These are phyloP conservation scores for Chamaetylas fuelleborni DNA, from an alignment of 2,113 vertebrate species.

Conservation along the genomic window DNA sequence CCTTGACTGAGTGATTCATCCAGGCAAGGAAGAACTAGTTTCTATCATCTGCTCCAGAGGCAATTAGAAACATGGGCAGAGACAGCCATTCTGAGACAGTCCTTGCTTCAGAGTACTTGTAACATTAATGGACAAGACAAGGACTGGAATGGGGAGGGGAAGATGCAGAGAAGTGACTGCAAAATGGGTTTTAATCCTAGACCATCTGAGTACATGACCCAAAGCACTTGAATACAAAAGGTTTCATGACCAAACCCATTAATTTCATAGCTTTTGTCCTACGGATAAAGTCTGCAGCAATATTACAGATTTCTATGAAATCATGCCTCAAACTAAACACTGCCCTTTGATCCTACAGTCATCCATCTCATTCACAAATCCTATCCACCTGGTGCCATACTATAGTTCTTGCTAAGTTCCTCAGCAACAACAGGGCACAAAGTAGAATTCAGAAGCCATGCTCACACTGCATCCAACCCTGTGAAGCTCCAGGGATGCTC, in stretches of 20 bases:
- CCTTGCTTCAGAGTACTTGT: not conserved
- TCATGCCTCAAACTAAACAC: not conserved
- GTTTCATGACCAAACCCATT: not conserved
- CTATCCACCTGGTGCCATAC: not conserved
- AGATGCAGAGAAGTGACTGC: not conserved
- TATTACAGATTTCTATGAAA: not conserved
- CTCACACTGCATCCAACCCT: not conserved
- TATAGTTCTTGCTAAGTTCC: not conserved
- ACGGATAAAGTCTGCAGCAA: not conserved
- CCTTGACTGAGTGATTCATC: conserved; percentile 1
- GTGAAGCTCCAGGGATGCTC: not conserved
- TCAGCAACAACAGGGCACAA: not conserved
- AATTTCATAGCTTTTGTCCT: not conserved
- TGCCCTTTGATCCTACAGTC: not conserved
- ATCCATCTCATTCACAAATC: not conserved
- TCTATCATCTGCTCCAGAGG: not conserved
- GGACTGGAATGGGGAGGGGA: not conserved
- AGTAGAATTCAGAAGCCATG: not conserved
- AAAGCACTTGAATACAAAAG: not conserved
- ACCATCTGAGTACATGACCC: rapidly evolving
- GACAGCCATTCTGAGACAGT: not conserved
- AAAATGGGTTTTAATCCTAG: not conserved
- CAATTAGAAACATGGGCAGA: not conserved
- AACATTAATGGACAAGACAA: not conserved
- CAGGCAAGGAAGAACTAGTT: not conserved